Conservation (phyloP, 2,113 vertebrate species). For the Eubucco bourcierii region DNA sequence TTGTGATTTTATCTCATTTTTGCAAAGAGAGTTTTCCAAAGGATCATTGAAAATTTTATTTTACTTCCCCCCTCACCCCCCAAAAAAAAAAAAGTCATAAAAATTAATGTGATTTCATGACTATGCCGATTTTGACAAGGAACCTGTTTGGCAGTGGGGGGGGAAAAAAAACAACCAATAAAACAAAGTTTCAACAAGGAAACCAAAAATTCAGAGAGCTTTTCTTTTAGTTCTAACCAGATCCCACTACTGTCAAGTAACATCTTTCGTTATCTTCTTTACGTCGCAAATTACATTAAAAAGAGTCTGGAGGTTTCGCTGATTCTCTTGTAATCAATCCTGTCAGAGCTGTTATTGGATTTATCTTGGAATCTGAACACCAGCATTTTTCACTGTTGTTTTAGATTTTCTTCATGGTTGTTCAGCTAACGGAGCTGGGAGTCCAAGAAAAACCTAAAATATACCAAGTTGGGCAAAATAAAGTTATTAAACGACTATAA, state of each 20-base stretch:
- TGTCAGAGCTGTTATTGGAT: constrained; percentile 75
- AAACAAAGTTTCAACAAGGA: neutral
- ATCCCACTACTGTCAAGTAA: constrained; percentile 72
- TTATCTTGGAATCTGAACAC: constrained; percentile 70
- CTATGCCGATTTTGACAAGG: constrained; percentile 9
- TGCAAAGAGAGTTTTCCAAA: constrained; percentile 18
- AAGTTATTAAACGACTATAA: neutral
- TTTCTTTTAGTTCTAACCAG: constrained; percentile 56
- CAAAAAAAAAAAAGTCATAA: neutral
- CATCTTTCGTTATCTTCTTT: constrained; percentile 74
- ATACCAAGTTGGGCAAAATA: constrained; percentile 1
- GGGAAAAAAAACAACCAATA: neutral
- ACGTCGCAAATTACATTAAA: constrained; percentile 71
- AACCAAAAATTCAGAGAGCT: neutral
- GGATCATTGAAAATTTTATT: neutral
- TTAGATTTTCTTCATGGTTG: constrained; percentile 58
- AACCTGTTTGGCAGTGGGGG: neutral
- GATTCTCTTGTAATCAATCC: constrained; percentile 76
- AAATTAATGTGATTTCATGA: constrained; percentile 31
- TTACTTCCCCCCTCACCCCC: neutral
- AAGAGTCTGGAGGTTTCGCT: constrained; percentile 64
- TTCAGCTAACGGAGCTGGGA: neutral
- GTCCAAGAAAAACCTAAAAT: constrained; percentile 12
- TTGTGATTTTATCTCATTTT: constrained; percentile 11
- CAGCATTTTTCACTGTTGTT: constrained; percentile 72